Conservation (phyloP, 2,113 vertebrate genomes). For the Phoxinus phoxinus region DNA sequence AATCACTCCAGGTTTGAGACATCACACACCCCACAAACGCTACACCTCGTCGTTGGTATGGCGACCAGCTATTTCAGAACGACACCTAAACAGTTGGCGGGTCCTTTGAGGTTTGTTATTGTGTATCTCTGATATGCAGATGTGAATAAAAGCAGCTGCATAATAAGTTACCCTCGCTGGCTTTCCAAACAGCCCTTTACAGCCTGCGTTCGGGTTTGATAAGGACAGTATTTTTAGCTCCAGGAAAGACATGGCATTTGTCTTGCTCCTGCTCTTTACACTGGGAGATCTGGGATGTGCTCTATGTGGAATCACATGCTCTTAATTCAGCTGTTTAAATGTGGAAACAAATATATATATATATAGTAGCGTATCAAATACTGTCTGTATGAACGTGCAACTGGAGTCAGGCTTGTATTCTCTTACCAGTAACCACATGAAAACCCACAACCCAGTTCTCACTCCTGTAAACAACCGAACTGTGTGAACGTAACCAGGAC, state of each 20-base stretch:
- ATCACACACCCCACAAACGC: not conserved
- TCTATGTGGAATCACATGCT: not conserved
- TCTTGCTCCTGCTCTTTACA: not conserved
- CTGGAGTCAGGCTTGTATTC: too few species aligned
- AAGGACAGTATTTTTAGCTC: constrained; percentile 54
- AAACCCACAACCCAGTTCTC: too few species aligned
- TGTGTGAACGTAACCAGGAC: too few species aligned
- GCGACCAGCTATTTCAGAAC: constrained; percentile 47
- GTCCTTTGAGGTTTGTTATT: constrained; percentile 40
- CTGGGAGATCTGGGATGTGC: not conserved
- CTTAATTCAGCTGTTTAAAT: not conserved
- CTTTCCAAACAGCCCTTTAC: constrained; percentile 13
- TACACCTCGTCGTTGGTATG: constrained; percentile 47
- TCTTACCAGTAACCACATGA: too few species aligned
- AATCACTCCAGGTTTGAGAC: not conserved
- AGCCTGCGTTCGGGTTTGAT: constrained; percentile 48
- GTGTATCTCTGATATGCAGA: constrained; percentile 46
- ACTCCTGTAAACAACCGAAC: too few species aligned
- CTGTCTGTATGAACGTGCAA: too few species aligned
- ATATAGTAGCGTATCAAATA: too few species aligned
- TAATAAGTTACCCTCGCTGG: not conserved
- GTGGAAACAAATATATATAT: not conserved
- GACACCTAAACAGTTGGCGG: not conserved
- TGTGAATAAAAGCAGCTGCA: constrained; percentile 19
- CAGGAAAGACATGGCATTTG: constrained; percentile 37